Conservation (phyloP, 2,797 vertebrate species). For the Chanos chanos region DNA sequence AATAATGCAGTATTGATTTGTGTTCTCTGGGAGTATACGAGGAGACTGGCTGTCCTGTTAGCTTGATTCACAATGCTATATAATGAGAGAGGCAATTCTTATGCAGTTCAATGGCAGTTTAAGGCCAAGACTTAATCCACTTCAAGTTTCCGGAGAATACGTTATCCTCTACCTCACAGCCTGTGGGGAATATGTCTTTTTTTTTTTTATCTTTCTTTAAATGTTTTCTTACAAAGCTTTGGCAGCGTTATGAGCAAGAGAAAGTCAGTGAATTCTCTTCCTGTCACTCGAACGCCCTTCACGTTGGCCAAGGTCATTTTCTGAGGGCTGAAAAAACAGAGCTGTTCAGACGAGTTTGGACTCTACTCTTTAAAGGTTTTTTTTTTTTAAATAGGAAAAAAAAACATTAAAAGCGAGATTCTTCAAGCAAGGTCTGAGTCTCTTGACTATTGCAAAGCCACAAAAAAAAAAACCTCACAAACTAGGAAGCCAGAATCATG, state of each 20-base stretch:
- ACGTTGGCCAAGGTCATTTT: slow-evolving; percentile 9
- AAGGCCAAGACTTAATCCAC: too few species aligned
- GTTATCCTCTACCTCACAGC: too few species aligned
- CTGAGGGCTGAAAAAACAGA: slow-evolving; percentile 6
- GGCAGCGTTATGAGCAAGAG: background rate
- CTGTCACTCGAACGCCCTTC: background rate
- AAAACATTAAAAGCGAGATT: background rate
- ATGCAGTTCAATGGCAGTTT: too few species aligned
- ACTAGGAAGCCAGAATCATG: background rate
- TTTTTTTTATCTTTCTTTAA: too few species aligned
- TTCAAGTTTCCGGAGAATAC: too few species aligned
- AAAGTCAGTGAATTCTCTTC: slow-evolving; percentile 3
- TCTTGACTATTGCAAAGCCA: background rate
- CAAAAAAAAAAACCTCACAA: slow-evolving; percentile 9
- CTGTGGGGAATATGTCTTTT: too few species aligned
- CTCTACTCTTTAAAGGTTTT: background rate
- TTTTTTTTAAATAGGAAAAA: background rate
- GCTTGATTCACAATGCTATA: too few species aligned
- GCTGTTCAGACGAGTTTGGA: background rate
- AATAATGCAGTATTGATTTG: too few species aligned
- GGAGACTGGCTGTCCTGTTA: too few species aligned
- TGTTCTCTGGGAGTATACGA: too few species aligned
- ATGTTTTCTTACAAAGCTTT: slow-evolving; percentile 13
- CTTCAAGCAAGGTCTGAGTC: background rate
- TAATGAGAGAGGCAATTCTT: too few species aligned